These are phyloP conservation scores for Orthosia gracilis DNA, from an alignment of 2,888 invertebrate genomes.

Conservation along the genomic window DNA sequence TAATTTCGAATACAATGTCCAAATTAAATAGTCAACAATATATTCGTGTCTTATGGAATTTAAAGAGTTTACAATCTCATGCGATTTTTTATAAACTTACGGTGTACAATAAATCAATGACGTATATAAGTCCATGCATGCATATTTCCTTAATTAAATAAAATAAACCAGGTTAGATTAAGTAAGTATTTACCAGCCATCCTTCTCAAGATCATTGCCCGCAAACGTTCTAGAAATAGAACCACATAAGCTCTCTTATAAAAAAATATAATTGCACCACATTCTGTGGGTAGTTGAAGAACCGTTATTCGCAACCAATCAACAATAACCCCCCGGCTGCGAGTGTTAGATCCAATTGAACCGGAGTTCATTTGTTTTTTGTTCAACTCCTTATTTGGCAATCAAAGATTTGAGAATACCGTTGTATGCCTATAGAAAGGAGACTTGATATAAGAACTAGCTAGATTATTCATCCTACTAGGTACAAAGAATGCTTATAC, in stretches of 20 bases:
- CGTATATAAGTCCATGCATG: not conserved
- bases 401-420: conserved; percentile 41
- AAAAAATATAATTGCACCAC: conserved; percentile 45
- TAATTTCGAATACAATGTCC: not conserved
- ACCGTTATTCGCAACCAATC: conserved; percentile 49
- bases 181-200: not conserved
- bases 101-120: not conserved
- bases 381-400: conserved; percentile 27
- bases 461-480: not conserved
- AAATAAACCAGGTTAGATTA: not conserved
- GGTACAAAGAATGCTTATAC: not conserved
- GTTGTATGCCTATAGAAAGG: conserved; percentile 25
- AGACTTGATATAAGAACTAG: not conserved
- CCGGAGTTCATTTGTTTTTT: conserved; percentile 52
- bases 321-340: conserved; percentile 37
- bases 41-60: not conserved
- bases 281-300: conserved; percentile 31
- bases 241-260: not conserved
- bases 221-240: conserved; percentile 10
- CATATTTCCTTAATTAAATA: not conserved
- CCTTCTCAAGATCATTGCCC: conserved; percentile 48
- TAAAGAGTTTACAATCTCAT: not conserved
- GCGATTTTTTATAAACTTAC: not conserved
- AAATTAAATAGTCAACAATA: not conserved
- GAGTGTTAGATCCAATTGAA: conserved; percentile 29